phyloP scores from a whole-genome alignment of 1,140 invertebrate species.

The Meteorus sp. region DNA sequence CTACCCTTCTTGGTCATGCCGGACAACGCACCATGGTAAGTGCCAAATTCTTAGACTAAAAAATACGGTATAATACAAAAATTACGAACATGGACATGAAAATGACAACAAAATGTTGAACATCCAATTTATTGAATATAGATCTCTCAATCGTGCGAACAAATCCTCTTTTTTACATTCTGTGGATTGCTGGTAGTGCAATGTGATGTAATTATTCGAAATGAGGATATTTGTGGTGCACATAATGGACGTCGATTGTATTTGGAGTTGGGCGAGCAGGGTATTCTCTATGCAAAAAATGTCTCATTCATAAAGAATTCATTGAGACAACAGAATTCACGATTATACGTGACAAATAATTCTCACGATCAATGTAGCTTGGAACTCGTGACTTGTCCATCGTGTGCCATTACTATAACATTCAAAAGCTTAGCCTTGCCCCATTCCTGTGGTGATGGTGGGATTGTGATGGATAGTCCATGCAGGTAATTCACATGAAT shows the following conservation, averaged over 20 bases:
- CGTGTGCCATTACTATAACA: slow-evolving; percentile 67
- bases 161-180: not conserved
- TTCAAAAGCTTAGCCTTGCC: slow-evolving; percentile 61
- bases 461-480: slow-evolving; percentile 48
- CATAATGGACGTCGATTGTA: slow-evolving; percentile 65
- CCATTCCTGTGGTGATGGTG: slow-evolving; percentile 52
- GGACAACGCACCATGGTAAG: no score
- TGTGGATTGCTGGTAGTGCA: slow-evolving; percentile 17
- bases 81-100: no score
- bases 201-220: slow-evolving; percentile 42
- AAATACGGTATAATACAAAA: no score
- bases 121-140: no score
- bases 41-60: no score
- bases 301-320: slow-evolving; percentile 51
- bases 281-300: slow-evolving; percentile 63
- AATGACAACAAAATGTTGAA: no score
- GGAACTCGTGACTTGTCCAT: slow-evolving; percentile 72
- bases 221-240: slow-evolving; percentile 65
- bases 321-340: slow-evolving; percentile 33
- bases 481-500: slow-evolving; percentile 48
- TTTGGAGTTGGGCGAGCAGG: slow-evolving; percentile 65
- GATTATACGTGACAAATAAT: slow-evolving; percentile 43
- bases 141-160: not conserved
- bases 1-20: no score
- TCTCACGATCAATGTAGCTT: slow-evolving; percentile 66